Evolutionary conservation across 1,140 invertebrate genomes (phyloP), one percentile per base, ranked within the genome.

Genomic region (Scylla paramamosain): DNA sequence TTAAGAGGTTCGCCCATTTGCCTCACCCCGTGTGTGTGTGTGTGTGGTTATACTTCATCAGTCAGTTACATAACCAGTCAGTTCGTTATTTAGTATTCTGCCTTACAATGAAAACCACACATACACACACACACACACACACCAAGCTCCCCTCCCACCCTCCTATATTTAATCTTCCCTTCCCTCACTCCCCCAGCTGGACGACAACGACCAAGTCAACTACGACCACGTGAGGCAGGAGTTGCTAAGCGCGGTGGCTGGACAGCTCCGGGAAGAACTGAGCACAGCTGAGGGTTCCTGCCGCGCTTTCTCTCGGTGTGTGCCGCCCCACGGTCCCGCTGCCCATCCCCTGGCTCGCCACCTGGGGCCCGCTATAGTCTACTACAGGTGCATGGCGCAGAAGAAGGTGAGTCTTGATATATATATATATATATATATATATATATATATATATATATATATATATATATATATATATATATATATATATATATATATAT

Each of bases 311-410:
- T 48, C 90, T 20, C n/a, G 28, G 20, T 95, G 94, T 25, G 32
- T 95, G 84, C 94, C 94, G 10, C 32, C n/a, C 28, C 32, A 14
- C 8, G 48, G 67, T 2, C 31, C 59, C 12, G 28, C 82, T 12
- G 92, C 92, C 31, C 82, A 95, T 20, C 94, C 94, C 4, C 31
- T 95, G 31, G 88, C 59, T 16, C 59, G 92, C 91, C 48, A 95
- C 25, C 91, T 95, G 91, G 94, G 94, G 16, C 46, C 46, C 0
- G 52, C 84, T 20, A 46, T 95, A 0, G 46, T 45, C 6, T 95
- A 88, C 91, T 86, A 92, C 67, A 92, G 77, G 82, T 95, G 94
- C 29, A 67, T 92, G 83, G 45, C 16, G 25, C 84, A 82, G 90
- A 92, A 92, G n/a, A 88, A 88, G 91, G 94, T 95, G 16, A 59